Evolutionary conservation across 2,113 vertebrate species (phyloP), one percentile per base, ranked within the genome.

Genomic region (Chaetodon trifascialis): DNA sequence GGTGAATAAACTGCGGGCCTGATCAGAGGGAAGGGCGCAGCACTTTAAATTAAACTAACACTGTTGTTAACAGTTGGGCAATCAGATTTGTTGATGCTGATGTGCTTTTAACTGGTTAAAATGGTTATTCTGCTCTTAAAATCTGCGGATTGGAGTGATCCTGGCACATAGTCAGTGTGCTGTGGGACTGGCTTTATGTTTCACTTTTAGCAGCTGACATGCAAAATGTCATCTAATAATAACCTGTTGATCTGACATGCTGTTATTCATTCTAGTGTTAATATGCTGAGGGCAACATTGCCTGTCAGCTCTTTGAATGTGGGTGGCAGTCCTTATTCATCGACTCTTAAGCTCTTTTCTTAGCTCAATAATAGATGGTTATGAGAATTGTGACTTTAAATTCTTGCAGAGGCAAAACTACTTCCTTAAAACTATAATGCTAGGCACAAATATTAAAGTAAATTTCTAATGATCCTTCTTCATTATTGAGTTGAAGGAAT

Each of bases 1-100:
- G 74, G 87, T 88, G 78, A 79, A 72, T 72, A 54, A 76, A 73
- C 67, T 86, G 64, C 68, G 44, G 88, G 82, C 21, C 55, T 89
- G 68, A 83, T 88, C 71, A 72, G 72, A 71, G 74, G 71, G 55
- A 79, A 62, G 34, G 58, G 72, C 77, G 23, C 0, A 17, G 23
- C 36, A 21, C 64, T 67, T 75, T 25, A 54, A 74, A 69, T 74
- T 7, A 15, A 51, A 56, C 81, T 88, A 84, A 88, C 81, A 47
- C 7, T 25, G 30, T 30, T 80, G 47, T 85, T 63, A 63, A 77
- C 54, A 46, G 54, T 10, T 46, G 67, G 30, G 54, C 23, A 56
- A 70, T 65, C 40, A 55, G 56, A 80, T 68, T 83, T 73, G 15
- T 47, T 46, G 58, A 76, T 54, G 67, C 73, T 73, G 63, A 54